These are phyloP conservation scores for Leptothorax acervorum DNA, from an alignment of 2,888 invertebrate genomes.

Conservation along the genomic window DNA sequence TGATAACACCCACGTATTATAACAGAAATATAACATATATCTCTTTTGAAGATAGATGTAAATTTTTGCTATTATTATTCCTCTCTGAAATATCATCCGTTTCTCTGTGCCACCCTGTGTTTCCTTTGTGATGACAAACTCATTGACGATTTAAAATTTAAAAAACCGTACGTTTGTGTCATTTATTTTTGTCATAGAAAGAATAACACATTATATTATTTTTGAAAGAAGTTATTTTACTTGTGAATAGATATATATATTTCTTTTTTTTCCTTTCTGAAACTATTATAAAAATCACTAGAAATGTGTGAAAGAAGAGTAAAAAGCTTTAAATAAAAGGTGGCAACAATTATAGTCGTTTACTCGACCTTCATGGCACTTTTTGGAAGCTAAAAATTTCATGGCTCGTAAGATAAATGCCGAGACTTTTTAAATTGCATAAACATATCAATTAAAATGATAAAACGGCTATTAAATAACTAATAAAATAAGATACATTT, in stretches of 20 bases:
- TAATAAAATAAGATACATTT: constrained; percentile 9
- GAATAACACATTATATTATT: background rate
- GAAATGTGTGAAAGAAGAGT: background rate
- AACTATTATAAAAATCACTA: background rate
- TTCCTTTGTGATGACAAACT: background rate
- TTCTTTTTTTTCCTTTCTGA: background rate
- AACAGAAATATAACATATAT: background rate
- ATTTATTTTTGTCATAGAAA: background rate
- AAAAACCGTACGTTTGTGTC: background rate
- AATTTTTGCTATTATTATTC: background rate
- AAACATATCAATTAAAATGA: background rate
- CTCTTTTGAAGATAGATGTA: background rate
- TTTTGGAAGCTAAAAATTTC: background rate
- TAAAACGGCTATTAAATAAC: constrained; percentile 5
- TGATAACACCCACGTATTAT: background rate
- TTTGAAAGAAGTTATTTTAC: background rate
- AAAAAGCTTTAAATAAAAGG: background rate
- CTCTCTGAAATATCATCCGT: background rate
- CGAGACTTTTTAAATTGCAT: background rate
- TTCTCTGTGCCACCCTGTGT: too few species aligned
- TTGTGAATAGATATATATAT: background rate
- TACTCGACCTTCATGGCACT: background rate
- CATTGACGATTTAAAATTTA: background rate
- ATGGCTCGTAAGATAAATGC: background rate
- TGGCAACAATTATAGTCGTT: background rate